phyloP scores from a whole-genome alignment of 2,797 vertebrate species.

The Schizopygopsis pylzovi region DNA sequence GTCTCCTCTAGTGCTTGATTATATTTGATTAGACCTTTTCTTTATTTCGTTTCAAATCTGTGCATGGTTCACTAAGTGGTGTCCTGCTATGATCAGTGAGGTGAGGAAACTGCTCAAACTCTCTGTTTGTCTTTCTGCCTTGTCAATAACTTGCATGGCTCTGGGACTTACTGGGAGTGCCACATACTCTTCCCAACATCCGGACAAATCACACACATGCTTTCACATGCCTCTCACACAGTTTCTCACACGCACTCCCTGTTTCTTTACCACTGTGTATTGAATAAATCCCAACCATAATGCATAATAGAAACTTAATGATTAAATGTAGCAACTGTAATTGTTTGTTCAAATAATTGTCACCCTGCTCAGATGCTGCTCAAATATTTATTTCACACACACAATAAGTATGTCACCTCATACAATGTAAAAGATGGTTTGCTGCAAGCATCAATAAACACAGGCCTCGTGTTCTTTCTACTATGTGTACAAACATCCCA shows the following conservation, averaged over 20 bases:
- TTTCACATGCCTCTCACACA: not conserved
- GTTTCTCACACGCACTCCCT: conserved; percentile 6
- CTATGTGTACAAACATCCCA: conserved; percentile 26
- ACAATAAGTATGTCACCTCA: conserved; percentile 40
- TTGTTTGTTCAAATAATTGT: conserved; percentile 28
- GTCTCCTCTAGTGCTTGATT: conserved; percentile 35
- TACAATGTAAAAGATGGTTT: conserved; percentile 24
- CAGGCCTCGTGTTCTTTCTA: conserved; percentile 20
- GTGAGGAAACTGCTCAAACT: conserved; percentile 4
- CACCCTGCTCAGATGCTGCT: conserved; percentile 31
- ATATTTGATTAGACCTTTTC: conserved; percentile 34
- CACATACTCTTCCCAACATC: not conserved
- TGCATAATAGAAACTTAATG: conserved; percentile 19
- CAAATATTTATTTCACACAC: conserved; percentile 46
- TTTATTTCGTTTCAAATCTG: conserved; percentile 13
- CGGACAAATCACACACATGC: conserved; percentile 6
- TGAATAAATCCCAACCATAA: conserved; percentile 11
- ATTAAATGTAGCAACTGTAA: conserved; percentile 37
- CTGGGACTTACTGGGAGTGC: not conserved
- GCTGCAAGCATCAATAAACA: conserved; percentile 29
- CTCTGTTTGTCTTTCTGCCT: conserved; percentile 2
- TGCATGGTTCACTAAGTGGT: conserved; percentile 19
- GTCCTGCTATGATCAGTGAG: not conserved
- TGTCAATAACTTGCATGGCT: not conserved
- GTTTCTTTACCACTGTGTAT: not conserved